Percentiles rank a stretch among this genome's conserved stretches.
These are phyloP conservation scores for Drosophila fuyamai DNA, from an alignment of 1,140 invertebrate species.

Conservation along the genomic window DNA sequence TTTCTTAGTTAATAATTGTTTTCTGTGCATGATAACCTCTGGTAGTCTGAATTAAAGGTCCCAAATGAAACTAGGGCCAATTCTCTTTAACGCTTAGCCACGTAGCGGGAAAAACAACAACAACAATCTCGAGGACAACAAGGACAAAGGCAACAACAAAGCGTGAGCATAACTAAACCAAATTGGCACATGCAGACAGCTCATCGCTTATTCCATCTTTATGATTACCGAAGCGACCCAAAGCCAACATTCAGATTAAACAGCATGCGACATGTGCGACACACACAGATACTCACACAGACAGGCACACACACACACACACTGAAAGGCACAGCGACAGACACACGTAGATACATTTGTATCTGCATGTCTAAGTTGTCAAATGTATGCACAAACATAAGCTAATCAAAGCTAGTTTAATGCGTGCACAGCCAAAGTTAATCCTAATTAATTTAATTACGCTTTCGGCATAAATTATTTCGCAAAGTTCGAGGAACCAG, in stretches of 20 bases:
- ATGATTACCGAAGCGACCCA: slow-evolving; percentile 69
- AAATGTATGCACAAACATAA: slow-evolving; percentile 66
- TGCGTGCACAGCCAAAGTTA: slow-evolving; percentile 81
- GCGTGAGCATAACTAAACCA: slow-evolving; percentile 43
- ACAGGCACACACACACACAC: background rate
- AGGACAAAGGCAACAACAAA: slow-evolving; percentile 21
- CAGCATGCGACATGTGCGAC: slow-evolving; percentile 62
- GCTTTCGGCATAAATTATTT: slow-evolving; percentile 80
- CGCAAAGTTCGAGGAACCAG: slow-evolving; percentile 54
- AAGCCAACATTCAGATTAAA: slow-evolving; percentile 79
- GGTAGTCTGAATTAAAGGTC: slow-evolving; percentile 4
- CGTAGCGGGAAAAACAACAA: slow-evolving; percentile 3
- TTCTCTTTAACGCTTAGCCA: slow-evolving; percentile 1
- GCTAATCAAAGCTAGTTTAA: slow-evolving; percentile 83
- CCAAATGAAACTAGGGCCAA: background rate
- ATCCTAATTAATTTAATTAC: slow-evolving; percentile 83
- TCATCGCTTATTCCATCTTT: slow-evolving; percentile 82
- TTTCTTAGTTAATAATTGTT: background rate
- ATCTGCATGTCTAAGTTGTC: slow-evolving; percentile 70
- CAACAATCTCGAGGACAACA: slow-evolving; percentile 19
- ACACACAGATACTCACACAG: slow-evolving; percentile 9
- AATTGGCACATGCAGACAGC: slow-evolving; percentile 60
- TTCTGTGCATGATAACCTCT: too few species aligned
- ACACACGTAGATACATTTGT: slow-evolving; percentile 65
- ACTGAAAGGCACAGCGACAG: background rate